A percentile compares a stretch with the other conserved stretches of the same genome.
phyloP scores from a whole-genome alignment of 2,797 vertebrate genomes.

The Sebastes diploproa region DNA sequence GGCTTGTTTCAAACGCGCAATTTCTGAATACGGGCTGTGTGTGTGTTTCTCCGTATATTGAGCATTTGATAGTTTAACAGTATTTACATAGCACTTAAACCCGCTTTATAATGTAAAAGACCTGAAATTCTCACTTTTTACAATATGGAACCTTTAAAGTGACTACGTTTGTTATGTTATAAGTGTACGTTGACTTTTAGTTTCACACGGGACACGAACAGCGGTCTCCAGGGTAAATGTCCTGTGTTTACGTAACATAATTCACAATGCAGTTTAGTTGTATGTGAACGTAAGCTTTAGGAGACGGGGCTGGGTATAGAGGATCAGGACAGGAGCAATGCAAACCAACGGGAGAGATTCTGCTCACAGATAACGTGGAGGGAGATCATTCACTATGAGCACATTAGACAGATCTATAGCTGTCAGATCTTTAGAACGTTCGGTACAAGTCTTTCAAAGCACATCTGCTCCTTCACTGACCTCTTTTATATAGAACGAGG shows the following conservation, averaged over 20 bases:
- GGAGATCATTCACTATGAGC: conserved; percentile 13
- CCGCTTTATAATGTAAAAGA: too few species aligned
- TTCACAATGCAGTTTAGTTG: not conserved
- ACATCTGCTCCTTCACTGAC: not conserved
- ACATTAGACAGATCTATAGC: conserved; percentile 4
- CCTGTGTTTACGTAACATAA: not conserved
- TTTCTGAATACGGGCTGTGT: too few species aligned
- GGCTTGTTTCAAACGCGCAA: too few species aligned
- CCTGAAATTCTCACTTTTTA: too few species aligned
- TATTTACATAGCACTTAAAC: too few species aligned
- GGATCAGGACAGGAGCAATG: not conserved
- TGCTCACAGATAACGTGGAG: conserved; percentile 19
- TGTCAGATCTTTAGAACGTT: not conserved
- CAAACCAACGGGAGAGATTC: conserved; percentile 15
- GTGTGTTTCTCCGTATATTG: too few species aligned
- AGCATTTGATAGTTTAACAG: too few species aligned
- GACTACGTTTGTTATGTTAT: too few species aligned
- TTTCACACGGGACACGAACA: too few species aligned
- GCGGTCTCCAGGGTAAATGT: too few species aligned
- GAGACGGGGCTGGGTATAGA: not conserved
- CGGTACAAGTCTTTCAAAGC: not conserved
- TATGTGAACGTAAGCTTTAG: not conserved
- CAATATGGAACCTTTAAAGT: too few species aligned
- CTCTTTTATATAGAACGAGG: not conserved
- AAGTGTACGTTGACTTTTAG: too few species aligned